A percentile compares a stretch with the other conserved stretches of the same genome.
Evolutionary conservation across 2,888 invertebrate genomes (phyloP).

Genomic region (Apoderus coryli): DNA sequence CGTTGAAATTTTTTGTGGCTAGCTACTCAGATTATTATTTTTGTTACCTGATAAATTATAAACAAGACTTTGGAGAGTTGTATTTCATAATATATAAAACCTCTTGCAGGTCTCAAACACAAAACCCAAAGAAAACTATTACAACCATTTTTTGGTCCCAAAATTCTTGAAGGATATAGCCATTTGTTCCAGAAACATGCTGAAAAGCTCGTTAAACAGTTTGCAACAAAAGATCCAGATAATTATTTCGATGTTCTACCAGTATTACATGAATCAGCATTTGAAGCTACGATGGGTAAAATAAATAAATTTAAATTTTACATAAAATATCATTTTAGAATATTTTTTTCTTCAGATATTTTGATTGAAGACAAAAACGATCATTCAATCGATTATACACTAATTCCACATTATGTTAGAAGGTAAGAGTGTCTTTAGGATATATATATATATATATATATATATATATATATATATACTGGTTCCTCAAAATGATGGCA

Average conservation of each 20-base stretch:
- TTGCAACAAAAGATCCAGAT: slow-evolving; percentile 7
- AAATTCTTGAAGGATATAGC: slow-evolving; percentile 16
- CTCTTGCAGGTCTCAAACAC: slow-evolving; percentile 14
- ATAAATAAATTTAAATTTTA: too few relatives aligned
- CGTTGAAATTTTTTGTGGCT: too few relatives aligned
- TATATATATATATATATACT: too few relatives aligned
- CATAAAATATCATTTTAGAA: too few relatives aligned
- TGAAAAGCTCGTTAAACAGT: slow-evolving; percentile 13
- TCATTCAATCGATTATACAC: slow-evolving; percentile 14
- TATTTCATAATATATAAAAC: too few relatives aligned
- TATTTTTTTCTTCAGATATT: slow-evolving; percentile 17
- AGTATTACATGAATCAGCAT: slow-evolving; percentile 15
- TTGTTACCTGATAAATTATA: too few relatives aligned
- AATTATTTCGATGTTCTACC: slow-evolving; percentile 16
- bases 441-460: too few relatives aligned
- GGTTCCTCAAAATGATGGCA: too few relatives aligned
- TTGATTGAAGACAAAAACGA: slow-evolving; percentile 16
- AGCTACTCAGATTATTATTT: too few relatives aligned
- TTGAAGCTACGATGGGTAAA: slow-evolving; percentile 19
- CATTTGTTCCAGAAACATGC: slow-evolving; percentile 18
- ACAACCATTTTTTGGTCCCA: slow-evolving; percentile 17
- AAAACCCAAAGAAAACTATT: slow-evolving; percentile 16
- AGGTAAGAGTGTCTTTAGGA: too few relatives aligned
- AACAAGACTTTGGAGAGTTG: too few relatives aligned
- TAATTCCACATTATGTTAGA: slow-evolving; percentile 14